Evolutionary conservation across 2,797 vertebrate genomes (phyloP).

Genomic region (Staurois parvus): DNA sequence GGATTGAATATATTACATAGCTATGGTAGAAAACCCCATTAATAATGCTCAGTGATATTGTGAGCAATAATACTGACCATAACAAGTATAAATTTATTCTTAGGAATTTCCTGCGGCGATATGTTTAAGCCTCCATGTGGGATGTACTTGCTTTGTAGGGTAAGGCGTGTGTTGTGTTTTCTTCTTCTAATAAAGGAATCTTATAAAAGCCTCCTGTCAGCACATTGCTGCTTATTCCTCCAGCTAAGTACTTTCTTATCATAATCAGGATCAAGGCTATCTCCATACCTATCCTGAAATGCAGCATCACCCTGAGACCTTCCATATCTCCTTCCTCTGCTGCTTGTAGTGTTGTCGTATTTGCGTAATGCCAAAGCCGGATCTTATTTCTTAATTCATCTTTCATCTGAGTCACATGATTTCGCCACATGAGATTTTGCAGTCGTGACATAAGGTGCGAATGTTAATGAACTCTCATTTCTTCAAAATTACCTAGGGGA

Average conservation of each 20-base stretch:
- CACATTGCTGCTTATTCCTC: conserved; percentile 48
- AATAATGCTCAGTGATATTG: too few species aligned
- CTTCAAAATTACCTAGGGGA: neutral
- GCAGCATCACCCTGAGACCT: neutral
- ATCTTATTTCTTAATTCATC: neutral
- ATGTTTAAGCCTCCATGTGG: neutral
- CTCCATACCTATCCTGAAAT: conserved; percentile 33
- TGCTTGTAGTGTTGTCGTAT: neutral
- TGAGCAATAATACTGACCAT: neutral
- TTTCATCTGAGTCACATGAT: neutral
- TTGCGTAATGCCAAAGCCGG: neutral
- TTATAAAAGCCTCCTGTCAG: conserved; percentile 39
- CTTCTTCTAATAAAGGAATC: conserved; percentile 34
- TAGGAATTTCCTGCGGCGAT: neutral
- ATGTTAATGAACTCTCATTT: neutral
- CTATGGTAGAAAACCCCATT: too few species aligned
- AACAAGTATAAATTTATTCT: neutral
- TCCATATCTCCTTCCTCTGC: neutral
- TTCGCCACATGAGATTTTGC: neutral
- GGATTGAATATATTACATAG: too few species aligned
- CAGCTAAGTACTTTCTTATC: conserved; percentile 57
- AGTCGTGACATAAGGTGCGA: neutral
- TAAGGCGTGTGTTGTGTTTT: conserved; percentile 7
- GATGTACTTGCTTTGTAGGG: too few species aligned
- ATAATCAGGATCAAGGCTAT: conserved; percentile 53